Evolutionary conservation across 2,113 vertebrate species (phyloP), one percentile per base, ranked within the genome.

Genomic region (Grus americana): DNA sequence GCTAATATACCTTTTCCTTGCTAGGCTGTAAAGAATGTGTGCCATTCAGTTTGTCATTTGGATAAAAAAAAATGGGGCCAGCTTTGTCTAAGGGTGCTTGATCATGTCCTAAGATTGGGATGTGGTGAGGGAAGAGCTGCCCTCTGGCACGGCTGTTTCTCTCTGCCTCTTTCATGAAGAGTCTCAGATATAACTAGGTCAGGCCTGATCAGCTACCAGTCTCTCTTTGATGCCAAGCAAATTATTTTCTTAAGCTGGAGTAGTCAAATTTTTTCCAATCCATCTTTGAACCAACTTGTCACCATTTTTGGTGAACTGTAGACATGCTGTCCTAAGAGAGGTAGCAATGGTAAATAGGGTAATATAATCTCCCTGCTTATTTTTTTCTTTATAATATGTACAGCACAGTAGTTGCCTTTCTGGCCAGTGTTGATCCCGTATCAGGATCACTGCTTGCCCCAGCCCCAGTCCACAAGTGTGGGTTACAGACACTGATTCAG

Each of bases 1-100:
- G 47, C 67, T 82, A 26, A 36, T 23, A 15, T 0, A 34, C 63
- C 27, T 78, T 70, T 57, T 36, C 46, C 40, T 57, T 82, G 57
- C 42, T 49, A 0, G 27, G n/a, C 52, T 38, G 1, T 1, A 5
- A 21, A 38, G n/a, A 24, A 16, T 4, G 2, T 12, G 23, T 65
- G 63, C 19, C 50, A 11, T 5, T 38, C 29, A 17, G 14, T 61
- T 59, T 86, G 54, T 36, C 36, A 29, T 3, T 10, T 32, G 54
- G 59, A 29, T 21, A 5, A n/a, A 63, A 58, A 17, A 18, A 22
- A 55, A 18, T 1, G 6, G 24, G n/a, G 32, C 26, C 36, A 19
- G 17, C 62, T 93, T 72, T 92, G n/a, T 12, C 62, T 50, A 42
- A 26, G 26, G 36, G 38, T 50, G n/a, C n/a, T 46, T 38, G 38